phyloP scores from a whole-genome alignment of 1,140 invertebrate species.

The Brachionus asplanchnoidis region DNA sequence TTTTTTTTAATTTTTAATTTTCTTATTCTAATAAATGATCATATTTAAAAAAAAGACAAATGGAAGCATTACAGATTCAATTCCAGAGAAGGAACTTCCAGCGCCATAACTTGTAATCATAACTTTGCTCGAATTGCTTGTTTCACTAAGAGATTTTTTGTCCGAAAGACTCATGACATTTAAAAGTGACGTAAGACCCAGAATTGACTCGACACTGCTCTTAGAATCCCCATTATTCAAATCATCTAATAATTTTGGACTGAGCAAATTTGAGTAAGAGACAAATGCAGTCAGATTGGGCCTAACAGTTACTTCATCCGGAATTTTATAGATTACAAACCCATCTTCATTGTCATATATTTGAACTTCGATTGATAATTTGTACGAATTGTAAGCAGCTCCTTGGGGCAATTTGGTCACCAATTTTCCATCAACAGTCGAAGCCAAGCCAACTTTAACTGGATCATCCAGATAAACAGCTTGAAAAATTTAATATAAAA shows the following conservation, averaged over 20 bases:
- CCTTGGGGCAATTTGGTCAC: slow-evolving; percentile 14
- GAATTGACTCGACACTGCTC: not conserved
- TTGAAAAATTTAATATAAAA: not conserved
- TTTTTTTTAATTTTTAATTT: no score
- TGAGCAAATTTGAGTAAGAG: not conserved
- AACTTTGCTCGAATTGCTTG: not conserved
- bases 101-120: not conserved
- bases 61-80: not conserved
- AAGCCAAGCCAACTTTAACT: not conserved
- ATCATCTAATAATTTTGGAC: not conserved
- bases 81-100: not conserved
- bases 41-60: no score
- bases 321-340: not conserved
- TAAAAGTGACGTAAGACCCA: not conserved
- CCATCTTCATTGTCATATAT: slow-evolving; percentile 20
- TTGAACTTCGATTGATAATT: not conserved
- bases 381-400: not conserved
- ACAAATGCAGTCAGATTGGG: not conserved
- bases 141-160: not conserved
- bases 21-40: no score
- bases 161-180: slow-evolving; percentile 12
- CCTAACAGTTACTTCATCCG: not conserved
- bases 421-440: not conserved
- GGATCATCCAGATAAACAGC: not conserved
- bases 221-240: not conserved